Evolutionary conservation across 2,797 vertebrate genomes (phyloP).

Genomic region (Mareca strepera): DNA sequence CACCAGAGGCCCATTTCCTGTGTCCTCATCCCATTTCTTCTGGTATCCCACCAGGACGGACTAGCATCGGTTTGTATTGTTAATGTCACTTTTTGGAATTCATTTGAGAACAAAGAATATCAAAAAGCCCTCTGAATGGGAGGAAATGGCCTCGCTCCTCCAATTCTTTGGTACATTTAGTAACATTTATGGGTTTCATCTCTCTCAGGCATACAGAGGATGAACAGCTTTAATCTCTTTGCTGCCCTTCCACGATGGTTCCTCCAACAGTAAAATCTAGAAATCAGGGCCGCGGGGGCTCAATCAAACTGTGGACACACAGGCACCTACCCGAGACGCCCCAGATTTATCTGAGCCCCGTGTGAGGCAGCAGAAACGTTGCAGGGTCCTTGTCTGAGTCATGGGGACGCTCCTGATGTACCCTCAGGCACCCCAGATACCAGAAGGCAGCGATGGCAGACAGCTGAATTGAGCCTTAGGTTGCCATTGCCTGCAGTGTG

Average conservation of each 20-base stretch:
- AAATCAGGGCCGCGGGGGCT: neutral
- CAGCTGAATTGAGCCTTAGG: neutral
- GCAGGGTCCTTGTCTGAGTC: neutral
- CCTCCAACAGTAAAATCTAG: neutral
- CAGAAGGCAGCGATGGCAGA: neutral
- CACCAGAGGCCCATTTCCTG: neutral
- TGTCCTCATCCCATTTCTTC: neutral
- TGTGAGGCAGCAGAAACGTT: neutral
- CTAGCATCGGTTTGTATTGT: neutral
- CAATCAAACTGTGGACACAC: neutral
- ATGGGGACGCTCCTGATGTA: neutral
- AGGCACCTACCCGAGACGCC: neutral
- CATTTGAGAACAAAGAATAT: neutral
- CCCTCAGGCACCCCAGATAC: neutral
- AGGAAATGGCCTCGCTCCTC: neutral
- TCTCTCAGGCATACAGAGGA: neutral
- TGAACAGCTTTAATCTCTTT: neutral
- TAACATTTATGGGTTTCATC: neutral
- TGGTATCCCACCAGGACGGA: neutral
- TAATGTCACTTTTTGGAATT: neutral
- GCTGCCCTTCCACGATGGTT: neutral
- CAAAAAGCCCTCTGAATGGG: neutral
- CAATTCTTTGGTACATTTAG: neutral
- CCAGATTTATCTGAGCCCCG: neutral
- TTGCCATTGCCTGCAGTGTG: neutral